Conservation (phyloP, 2,888 invertebrate species). For the Lucinisca nassula region DNA sequence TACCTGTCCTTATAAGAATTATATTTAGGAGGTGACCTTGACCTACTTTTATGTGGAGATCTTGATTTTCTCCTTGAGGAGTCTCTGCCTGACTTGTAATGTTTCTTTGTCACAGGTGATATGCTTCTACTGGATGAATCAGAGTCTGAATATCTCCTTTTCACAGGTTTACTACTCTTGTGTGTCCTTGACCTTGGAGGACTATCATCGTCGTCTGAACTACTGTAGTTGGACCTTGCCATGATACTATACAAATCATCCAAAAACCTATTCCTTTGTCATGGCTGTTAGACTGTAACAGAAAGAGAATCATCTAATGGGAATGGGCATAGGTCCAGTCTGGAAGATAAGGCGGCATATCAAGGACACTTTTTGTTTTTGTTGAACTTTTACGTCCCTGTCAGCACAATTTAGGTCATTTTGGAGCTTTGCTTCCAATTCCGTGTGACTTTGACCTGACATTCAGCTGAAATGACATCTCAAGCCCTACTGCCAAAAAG, state of each 20-base stretch:
- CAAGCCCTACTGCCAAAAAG: too few relatives aligned
- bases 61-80: background rate
- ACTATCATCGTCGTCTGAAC: background rate
- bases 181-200: background rate
- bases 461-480: too few relatives aligned
- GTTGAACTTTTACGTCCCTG: too few relatives aligned
- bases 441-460: too few relatives aligned
- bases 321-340: too few relatives aligned
- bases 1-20: background rate
- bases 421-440: too few relatives aligned
- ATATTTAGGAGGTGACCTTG: background rate
- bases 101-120: background rate
- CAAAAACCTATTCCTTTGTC: background rate
- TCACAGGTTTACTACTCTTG: background rate
- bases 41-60: background rate
- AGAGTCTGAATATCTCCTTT: background rate
- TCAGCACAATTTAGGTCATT: too few relatives aligned
- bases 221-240: conserved; percentile 42
- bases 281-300: too few relatives aligned
- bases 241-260: too few relatives aligned
- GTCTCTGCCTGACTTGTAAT: background rate
- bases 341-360: too few relatives aligned
- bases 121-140: background rate
- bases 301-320: too few relatives aligned
- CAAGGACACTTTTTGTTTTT: too few relatives aligned